Evolutionary conservation across 2,888 invertebrate genomes (phyloP), one percentile per base, ranked within the genome.

Genomic region (Cordilura impudica): DNA sequence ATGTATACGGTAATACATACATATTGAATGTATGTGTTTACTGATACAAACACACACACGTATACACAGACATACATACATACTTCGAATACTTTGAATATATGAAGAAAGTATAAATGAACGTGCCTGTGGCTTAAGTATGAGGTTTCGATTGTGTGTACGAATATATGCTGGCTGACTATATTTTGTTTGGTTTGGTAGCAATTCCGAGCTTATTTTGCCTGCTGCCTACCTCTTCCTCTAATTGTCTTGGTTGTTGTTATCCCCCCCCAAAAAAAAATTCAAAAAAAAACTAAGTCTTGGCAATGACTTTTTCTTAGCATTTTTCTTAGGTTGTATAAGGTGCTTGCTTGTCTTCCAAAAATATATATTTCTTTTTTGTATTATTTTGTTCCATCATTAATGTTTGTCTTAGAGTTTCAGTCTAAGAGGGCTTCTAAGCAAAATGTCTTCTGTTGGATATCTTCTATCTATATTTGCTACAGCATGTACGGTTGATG

Each of bases 41-140:
- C 31, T 19, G 0, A 29, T 8, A 26, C 10, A 53, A 19, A 45
- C n/a, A 21, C 29, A 58, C 39, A 19, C 49, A 19, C 14, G 51
- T 29, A 5, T 65, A 45, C 26, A 54, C 29, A 53, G 29, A n/a
- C 39, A 4, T 10, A 45, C 19, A 16, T 21, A 12, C 12, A 12
- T 14, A 45, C 18, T 31, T 19, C n/a, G 23, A 58, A 23, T 31
- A 31, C 35, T 31, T 58, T 53, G 53, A 70, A 60, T 69, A 45
- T 61, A 70, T 61, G 74, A 79, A 71, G 75, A 61, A 79, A 71
- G 75, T 74, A 79, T 61, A 74, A 79, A 71, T 75, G 71, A 79
- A 71, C 67, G 79, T 79, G 74, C 71, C 70, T 79, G 79, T 66
- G 74, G 71, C 61, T 67, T 67, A 45, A 66, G 67, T 26, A 47